These are phyloP conservation scores for Haliaeetus leucogaster DNA, from an alignment of 2,113 vertebrate species.

Conservation along the genomic window DNA sequence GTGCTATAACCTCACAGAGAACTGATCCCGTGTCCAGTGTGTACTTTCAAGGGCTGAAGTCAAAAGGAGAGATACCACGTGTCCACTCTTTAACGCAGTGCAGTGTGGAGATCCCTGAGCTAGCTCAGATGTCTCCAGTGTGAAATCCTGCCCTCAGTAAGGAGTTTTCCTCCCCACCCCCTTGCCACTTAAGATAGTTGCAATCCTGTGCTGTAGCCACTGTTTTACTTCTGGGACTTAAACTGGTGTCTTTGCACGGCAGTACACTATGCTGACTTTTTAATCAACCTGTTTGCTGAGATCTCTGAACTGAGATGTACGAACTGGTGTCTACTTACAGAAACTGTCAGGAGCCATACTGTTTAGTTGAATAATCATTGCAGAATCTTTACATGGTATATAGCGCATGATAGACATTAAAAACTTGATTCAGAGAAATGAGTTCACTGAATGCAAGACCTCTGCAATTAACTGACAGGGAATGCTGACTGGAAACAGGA, in stretches of 20 bases:
- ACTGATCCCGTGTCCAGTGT: neutral
- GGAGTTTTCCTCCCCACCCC: neutral
- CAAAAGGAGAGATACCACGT: accelerated
- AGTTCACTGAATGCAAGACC: neutral
- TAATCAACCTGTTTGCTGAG: neutral
- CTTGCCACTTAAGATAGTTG: neutral
- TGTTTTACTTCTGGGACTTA: neutral
- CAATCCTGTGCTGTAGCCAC: neutral
- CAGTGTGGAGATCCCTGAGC: neutral
- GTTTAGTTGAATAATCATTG: neutral
- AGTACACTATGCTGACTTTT: neutral
- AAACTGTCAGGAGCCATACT: neutral
- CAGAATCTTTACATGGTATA: accelerated
- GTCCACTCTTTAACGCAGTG: accelerated
- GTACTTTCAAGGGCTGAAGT: neutral
- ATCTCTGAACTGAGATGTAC: neutral
- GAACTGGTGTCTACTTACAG: neutral
- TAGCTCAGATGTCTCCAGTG: neutral
- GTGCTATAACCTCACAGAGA: neutral
- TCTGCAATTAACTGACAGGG: neutral
- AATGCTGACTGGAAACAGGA: neutral
- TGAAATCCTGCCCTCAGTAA: neutral
- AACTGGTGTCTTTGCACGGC: neutral
- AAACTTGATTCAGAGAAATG: neutral
- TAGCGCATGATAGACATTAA: neutral